Evolutionary conservation across 2,888 invertebrate genomes (phyloP).

Genomic region (Eledone cirrhosa): DNA sequence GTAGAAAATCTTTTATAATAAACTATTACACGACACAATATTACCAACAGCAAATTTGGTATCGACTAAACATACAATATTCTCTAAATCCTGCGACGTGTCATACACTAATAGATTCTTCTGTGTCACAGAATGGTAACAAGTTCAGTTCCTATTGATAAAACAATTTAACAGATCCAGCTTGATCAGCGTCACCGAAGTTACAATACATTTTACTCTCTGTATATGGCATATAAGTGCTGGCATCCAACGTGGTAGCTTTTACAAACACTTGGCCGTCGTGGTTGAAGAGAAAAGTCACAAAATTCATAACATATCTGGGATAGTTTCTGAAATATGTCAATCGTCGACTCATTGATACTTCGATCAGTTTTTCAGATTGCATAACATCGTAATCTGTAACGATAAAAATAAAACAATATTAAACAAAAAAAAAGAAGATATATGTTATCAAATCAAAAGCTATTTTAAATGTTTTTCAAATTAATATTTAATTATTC

Average conservation of each 20-base stretch:
- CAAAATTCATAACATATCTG: slow-evolving; percentile 14
- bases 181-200: not conserved
- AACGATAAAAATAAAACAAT: not conserved
- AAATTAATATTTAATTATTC: too few species aligned
- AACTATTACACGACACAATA: too few species aligned
- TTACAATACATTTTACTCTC: slow-evolving; percentile 18
- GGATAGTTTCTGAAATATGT: slow-evolving; percentile 7
- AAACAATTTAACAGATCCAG: slow-evolving; percentile 12
- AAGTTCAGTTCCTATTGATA: slow-evolving; percentile 1
- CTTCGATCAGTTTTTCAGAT: slow-evolving; percentile 15
- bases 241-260: slow-evolving; percentile 17
- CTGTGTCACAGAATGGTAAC: too few species aligned
- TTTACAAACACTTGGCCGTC: slow-evolving; percentile 13
- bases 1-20: too few species aligned
- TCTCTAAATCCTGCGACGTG: too few species aligned
- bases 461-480: not conserved
- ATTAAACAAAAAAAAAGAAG: not conserved
- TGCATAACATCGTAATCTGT: slow-evolving; percentile 25
- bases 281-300: not conserved
- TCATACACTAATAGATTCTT: too few species aligned
- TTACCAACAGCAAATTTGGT: too few species aligned
- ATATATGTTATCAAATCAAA: not conserved
- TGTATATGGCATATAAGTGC: slow-evolving; percentile 5
- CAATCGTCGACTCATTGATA: slow-evolving; percentile 18
- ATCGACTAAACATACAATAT: too few species aligned